Evolutionary conservation across 2,113 vertebrate species (phyloP).

Genomic region (Pseudorectes ferrugineus): DNA sequence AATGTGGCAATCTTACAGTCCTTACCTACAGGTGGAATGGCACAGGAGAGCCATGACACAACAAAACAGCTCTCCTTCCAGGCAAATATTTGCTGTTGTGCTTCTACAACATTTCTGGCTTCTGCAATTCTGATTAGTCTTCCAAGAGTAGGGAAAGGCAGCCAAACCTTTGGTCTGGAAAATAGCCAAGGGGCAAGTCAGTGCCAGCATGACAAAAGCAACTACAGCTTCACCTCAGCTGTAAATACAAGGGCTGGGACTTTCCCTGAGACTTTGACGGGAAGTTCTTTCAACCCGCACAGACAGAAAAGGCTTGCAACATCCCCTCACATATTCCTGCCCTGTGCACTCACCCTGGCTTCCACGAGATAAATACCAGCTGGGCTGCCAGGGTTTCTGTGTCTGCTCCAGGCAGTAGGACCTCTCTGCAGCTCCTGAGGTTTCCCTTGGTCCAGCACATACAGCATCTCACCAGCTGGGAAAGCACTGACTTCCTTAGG

Average conservation of each 20-base stretch:
- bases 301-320: constrained; percentile 33
- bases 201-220: background rate
- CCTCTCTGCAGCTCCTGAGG: background rate
- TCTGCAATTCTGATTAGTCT: background rate
- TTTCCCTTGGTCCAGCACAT: background rate
- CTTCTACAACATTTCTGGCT: background rate
- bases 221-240: background rate
- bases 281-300: background rate
- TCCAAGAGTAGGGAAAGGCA: background rate
- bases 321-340: background rate
- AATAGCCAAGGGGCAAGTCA: background rate
- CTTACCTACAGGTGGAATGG: background rate
- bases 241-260: constrained; percentile 15
- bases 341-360: background rate
- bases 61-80: background rate
- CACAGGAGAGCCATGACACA: background rate
- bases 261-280: constrained; percentile 26
- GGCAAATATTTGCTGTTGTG: background rate
- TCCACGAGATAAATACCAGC: constrained; percentile 11
- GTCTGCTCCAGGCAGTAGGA: background rate
- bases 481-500: background rate
- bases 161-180: background rate
- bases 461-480: background rate
- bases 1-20: background rate
- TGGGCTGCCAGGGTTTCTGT: background rate